Conservation (phyloP, 2,888 invertebrate species). For the Onthophagus sagittarius region DNA sequence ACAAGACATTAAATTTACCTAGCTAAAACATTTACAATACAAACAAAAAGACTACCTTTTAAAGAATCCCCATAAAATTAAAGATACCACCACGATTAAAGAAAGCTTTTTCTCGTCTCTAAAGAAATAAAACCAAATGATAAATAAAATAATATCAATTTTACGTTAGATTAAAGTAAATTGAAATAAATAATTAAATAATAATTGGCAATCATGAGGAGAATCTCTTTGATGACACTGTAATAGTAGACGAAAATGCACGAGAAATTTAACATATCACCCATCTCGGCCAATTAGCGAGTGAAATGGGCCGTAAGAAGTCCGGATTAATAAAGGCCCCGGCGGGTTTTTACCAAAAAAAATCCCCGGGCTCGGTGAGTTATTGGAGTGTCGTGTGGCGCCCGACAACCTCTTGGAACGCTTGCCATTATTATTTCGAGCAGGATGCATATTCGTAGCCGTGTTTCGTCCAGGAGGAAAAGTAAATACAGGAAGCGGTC, state of each 20-base stretch:
- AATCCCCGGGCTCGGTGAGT: neutral
- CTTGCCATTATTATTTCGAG: neutral
- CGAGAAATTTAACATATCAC: neutral
- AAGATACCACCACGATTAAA: conserved; percentile 32
- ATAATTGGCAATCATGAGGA: neutral
- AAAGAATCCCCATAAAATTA: conserved; percentile 34
- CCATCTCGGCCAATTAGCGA: neutral
- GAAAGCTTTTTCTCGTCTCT: conserved; percentile 34
- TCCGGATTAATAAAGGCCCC: neutral
- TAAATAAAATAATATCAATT: neutral
- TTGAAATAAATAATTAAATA: neutral
- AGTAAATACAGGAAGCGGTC: neutral
- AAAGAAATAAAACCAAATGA: conserved; percentile 31
- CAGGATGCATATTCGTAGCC: neutral
- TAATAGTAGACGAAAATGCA: neutral
- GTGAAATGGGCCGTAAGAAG: neutral
- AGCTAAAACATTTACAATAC: conserved; percentile 2
- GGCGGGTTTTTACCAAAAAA: neutral
- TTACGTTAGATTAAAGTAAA: neutral
- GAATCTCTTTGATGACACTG: neutral
- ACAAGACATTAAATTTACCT: neutral
- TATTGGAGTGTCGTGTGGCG: neutral
- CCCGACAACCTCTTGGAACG: neutral
- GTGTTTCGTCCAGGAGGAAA: neutral
- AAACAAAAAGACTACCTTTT: conserved; percentile 32